Base-by-base conservation (phyloP, 2,888 invertebrate species). In the Synanthedon formicaeformis region DNA sequence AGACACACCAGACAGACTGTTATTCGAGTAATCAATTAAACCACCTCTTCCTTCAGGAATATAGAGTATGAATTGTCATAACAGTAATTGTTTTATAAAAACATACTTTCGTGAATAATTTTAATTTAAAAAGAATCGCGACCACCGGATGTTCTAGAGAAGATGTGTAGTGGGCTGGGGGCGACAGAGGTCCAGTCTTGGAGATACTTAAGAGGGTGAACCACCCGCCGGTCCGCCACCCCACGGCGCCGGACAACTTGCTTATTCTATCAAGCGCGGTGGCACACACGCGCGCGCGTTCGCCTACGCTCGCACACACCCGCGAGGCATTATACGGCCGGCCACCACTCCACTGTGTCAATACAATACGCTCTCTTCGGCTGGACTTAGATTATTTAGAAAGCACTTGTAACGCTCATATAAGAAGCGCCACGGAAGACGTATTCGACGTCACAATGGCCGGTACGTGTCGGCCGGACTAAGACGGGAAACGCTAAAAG, bases 331-430 rank as follows among this genome's bases (percentile, higher is more conserved):
- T 88, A 88, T 86, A 86, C 83, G 78, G 83, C 86, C 84, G 84
- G 84, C 83, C 85, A 85, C 87, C 87, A 88, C 84, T 86, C 83
- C 78, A 83, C 88, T 88, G 71, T 88, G 88, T 88, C 88, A 88
- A 88, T 88, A 88, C 88, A 88, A 88, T 88, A 88, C 87, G 80
- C 84, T 86, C 87, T 85, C 85, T 84, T 84, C 85, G 78, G 72
- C 85, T 82, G 87, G 88, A 88, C 88, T 88, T 86, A 87, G 88
- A 88, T 88, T 88, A 88, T 88, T 88, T 88, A 88, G 88, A 88
- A 88, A 88, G 88, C 88, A 88, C 88, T 88, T 88, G 86, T 88
- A 88, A 87, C 82, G 86, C 83, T 88, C 88, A 88, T 88, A 88
- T 88, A 88, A 88, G 87, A 86, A 81, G 82, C 81, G 79, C 74